These are phyloP conservation scores for Drosophila multiciliata DNA, from an alignment of 2,888 invertebrate genomes.

Conservation along the genomic window DNA sequence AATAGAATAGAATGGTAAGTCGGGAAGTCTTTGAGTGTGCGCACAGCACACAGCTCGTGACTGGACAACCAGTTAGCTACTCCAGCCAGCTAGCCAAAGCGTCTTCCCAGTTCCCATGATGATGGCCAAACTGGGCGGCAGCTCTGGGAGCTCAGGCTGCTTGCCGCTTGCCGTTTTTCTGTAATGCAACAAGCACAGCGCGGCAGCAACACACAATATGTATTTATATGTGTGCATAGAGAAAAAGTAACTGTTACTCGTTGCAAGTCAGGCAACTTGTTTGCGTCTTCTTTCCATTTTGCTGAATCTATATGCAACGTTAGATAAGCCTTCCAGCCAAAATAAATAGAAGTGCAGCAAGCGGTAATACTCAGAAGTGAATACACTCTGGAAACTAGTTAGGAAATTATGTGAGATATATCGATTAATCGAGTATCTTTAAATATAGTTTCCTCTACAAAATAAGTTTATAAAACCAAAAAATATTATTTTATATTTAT, in stretches of 20 bases:
- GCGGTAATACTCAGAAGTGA: background rate
- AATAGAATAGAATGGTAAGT: slow-evolving; percentile 59
- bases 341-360: slow-evolving; percentile 15
- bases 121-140: slow-evolving; percentile 36
- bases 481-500: background rate
- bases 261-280: slow-evolving; percentile 66
- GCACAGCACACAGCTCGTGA: slow-evolving; percentile 61
- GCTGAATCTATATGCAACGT: slow-evolving; percentile 50
- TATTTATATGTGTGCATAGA: slow-evolving; percentile 26
- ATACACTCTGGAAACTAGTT: slow-evolving; percentile 25
- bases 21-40: slow-evolving; percentile 56
- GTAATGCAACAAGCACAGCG: slow-evolving; percentile 30
- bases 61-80: slow-evolving; percentile 64
- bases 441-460: background rate
- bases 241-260: slow-evolving; percentile 78
- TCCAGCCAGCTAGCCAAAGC: slow-evolving; percentile 19
- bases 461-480: no score
- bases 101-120: slow-evolving; percentile 48
- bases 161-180: slow-evolving; percentile 3
- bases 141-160: slow-evolving; percentile 21
- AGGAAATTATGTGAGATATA: background rate
- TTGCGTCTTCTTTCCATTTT: slow-evolving; percentile 74
- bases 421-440: background rate
- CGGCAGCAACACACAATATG: slow-evolving; percentile 52
- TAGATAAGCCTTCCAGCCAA: slow-evolving; percentile 37